Evolutionary conservation across 1,140 invertebrate genomes (phyloP).

Genomic region (Dreissena rostriformis): DNA sequence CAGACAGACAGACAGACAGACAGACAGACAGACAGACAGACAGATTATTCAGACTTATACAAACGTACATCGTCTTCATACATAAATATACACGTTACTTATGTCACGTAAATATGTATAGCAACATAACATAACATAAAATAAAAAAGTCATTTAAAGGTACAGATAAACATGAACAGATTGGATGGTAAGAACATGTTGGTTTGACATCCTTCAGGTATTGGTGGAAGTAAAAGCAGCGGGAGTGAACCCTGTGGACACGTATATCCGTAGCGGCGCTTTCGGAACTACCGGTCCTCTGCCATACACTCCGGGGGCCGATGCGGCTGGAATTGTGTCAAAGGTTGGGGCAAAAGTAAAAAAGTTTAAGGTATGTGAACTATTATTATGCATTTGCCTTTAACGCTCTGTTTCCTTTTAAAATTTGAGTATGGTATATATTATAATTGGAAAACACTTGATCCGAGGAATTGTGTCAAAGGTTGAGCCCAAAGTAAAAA

Average conservation of each 20-base stretch:
- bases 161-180: too few species aligned
- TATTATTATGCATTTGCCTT: neutral
- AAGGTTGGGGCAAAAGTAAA: constrained; percentile 81
- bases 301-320: constrained; percentile 83
- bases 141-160: too few species aligned
- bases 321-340: constrained; percentile 83
- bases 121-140: too few species aligned
- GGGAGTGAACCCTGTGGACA: constrained; percentile 86
- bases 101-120: too few species aligned
- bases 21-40: too few species aligned
- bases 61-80: too few species aligned
- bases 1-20: too few species aligned
- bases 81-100: too few species aligned
- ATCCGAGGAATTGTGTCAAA: constrained; percentile 83
- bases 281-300: constrained; percentile 80
- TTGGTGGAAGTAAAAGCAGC: constrained; percentile 82
- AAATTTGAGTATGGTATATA: neutral
- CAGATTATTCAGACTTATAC: too few species aligned
- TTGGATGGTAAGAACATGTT: too few species aligned
- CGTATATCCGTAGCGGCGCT: constrained; percentile 83
- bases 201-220: constrained; percentile 76
- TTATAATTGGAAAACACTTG: constrained; percentile 56
- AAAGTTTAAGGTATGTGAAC: constrained; percentile 80
- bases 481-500: constrained; percentile 81
- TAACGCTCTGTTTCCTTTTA: neutral